Evolutionary conservation across 2,888 invertebrate genomes (phyloP).

Genomic region (Tetheella fluctuosa): DNA sequence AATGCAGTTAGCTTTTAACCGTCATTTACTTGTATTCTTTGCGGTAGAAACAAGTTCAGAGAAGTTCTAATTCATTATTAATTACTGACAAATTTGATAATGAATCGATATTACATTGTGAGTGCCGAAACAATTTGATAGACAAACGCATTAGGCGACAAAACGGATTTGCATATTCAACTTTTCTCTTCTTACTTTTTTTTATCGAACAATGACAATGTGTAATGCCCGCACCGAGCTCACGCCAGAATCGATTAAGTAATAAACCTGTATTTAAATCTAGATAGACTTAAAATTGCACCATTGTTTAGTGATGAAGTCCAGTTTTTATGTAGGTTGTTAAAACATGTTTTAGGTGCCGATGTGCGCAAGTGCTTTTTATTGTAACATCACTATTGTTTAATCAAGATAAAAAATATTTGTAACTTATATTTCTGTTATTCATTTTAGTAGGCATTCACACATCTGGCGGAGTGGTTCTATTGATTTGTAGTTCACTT

Average conservation of each 20-base stretch:
- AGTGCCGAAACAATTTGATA: constrained; percentile 14
- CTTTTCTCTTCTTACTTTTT: constrained; percentile 28
- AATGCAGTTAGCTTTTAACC: not conserved
- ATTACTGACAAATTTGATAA: not conserved
- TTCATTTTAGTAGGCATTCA: not conserved
- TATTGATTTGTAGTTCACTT: constrained; percentile 44
- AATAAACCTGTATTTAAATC: constrained; percentile 64
- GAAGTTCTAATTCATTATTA: not conserved
- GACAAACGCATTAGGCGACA: constrained; percentile 14
- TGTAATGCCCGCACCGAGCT: constrained; percentile 31
- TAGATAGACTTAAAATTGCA: constrained; percentile 59
- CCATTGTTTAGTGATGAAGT: constrained; percentile 54
- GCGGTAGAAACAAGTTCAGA: not conserved
- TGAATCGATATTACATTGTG: constrained; percentile 11
- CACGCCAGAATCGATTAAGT: constrained; percentile 47
- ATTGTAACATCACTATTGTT: constrained; percentile 26
- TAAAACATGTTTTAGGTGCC: constrained; percentile 36
- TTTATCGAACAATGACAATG: constrained; percentile 30
- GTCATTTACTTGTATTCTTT: not conserved
- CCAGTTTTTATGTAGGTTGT: constrained; percentile 56
- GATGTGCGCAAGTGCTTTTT: constrained; percentile 30
- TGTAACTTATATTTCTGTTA: not conserved
- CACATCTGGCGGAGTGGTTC: constrained; percentile 13
- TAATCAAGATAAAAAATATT: constrained; percentile 18
- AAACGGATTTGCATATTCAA: constrained; percentile 15